Evolutionary conservation across 2,888 invertebrate genomes (phyloP), one percentile per base, ranked within the genome.

Genomic region (Sclerodermus sp.): DNA sequence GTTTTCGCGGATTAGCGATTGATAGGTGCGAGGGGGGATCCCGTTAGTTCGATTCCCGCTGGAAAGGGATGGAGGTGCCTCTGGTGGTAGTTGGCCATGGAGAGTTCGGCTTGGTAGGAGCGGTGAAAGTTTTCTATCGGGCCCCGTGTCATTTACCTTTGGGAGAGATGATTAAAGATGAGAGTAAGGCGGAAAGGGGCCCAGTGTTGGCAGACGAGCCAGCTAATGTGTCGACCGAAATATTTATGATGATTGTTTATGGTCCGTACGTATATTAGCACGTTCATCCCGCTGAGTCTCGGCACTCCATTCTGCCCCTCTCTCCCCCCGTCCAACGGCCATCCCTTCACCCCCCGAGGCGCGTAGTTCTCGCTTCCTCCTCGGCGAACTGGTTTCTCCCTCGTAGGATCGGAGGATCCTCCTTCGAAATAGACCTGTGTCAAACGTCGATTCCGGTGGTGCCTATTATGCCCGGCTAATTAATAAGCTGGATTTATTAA

Each of bases 211-310:
- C 73, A 67, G 69, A 71, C 68, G 60, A 66, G 64, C 66, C 56
- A 51, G 70, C 74, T 74, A 74, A 74, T 74, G 74, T 73, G 74
- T 74, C 73, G 74, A 74, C 67, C 70, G 67, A 74, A 72, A 74
- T 74, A 74, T 74, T 74, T 74, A 74, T 74, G 74, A 73, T 74
- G 73, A 74, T 74, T 74, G 74, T 74, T 74, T 74, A 74, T 74
- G 74, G 73, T 71, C 70, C 73, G 67, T 66, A 67, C 70, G 73
- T 73, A 73, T 74, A 74, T 74, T 74, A 74, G 71, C 71, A 68
- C 70, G 70, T 67, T 73, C 67, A 64, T 62, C 49, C 57, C 53
- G 55, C 55, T 51, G 57, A 48, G 45, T 50, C 50, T 50, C 48
- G 49, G 51, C 55, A 45, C 49, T 38, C 40, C 9, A 12, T 43